These are phyloP conservation scores for Xanthia togata DNA, from an alignment of 2,888 invertebrate genomes.

Conservation along the genomic window DNA sequence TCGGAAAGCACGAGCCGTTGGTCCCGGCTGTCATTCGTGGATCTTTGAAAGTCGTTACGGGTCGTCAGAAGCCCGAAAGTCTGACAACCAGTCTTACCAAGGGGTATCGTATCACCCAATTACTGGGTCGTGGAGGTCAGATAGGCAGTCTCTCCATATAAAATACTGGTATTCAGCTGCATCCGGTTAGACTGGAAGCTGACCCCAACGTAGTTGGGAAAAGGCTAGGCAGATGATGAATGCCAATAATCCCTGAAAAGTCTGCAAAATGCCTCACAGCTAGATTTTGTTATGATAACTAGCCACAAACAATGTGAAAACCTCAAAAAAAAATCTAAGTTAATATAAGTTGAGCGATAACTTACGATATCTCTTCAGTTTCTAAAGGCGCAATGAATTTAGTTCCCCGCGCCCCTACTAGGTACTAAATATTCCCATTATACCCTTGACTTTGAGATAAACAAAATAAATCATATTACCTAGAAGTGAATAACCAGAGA, in stretches of 20 bases:
- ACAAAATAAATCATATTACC: conserved; percentile 64
- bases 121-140: too few relatives aligned
- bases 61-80: too few relatives aligned
- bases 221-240: too few relatives aligned
- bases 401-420: background rate
- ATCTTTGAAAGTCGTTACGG: too few relatives aligned
- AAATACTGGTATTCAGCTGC: too few relatives aligned
- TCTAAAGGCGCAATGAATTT: background rate
- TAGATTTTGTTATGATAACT: background rate
- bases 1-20: too few relatives aligned
- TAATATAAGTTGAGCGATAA: background rate
- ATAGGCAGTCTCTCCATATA: too few relatives aligned
- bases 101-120: too few relatives aligned
- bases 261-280: background rate
- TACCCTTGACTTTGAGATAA: conserved; percentile 63
- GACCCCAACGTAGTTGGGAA: too few relatives aligned
- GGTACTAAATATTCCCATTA: background rate
- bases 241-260: background rate
- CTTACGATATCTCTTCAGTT: background rate
- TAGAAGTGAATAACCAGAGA: conserved; percentile 33
- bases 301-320: background rate
- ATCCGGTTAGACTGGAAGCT: too few relatives aligned
- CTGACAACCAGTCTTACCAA: too few relatives aligned
- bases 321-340: background rate
- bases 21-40: too few relatives aligned